Percentiles rank a stretch among this genome's conserved stretches.
Conservation (phyloP, 2,797 vertebrate genomes). For the Jordanella pulchra region DNA sequence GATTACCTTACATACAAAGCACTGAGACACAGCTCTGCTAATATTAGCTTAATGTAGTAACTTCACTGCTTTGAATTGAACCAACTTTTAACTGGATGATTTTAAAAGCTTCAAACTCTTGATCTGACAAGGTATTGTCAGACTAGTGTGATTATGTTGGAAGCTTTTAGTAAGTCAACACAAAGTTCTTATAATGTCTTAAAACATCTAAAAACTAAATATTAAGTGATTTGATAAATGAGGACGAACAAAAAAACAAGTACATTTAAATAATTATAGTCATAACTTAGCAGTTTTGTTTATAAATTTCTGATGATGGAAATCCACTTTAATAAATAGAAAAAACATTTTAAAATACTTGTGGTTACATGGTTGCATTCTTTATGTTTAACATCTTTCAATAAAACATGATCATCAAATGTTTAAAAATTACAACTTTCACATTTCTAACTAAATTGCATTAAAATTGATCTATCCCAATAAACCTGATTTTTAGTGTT, state of each 20-base stretch:
- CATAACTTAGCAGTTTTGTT: too few relatives aligned
- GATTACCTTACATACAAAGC: slow-evolving; percentile 10
- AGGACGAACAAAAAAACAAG: too few relatives aligned
- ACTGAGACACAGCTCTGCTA: slow-evolving; percentile 1
- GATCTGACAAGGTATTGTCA: neutral
- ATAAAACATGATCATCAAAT: too few relatives aligned
- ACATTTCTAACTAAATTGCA: neutral
- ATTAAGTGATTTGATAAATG: neutral
- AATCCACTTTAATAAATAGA: too few relatives aligned
- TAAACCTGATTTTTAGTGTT: neutral
- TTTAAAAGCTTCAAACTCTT: neutral
- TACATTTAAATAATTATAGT: too few relatives aligned
- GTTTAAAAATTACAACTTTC: neutral
- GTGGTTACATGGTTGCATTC: too few relatives aligned
- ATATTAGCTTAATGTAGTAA: neutral
- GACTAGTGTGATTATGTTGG: neutral
- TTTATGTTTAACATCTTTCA: neutral
- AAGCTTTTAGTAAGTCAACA: neutral
- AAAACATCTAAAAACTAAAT: neutral
- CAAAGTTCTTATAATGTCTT: neutral
- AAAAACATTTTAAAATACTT: too few relatives aligned
- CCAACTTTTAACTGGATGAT: neutral
- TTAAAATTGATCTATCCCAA: neutral
- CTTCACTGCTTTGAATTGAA: neutral
- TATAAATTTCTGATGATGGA: too few relatives aligned